These are phyloP conservation scores for Diploscapter pachys DNA, from an alignment of 1,140 invertebrate species.

Conservation along the genomic window DNA sequence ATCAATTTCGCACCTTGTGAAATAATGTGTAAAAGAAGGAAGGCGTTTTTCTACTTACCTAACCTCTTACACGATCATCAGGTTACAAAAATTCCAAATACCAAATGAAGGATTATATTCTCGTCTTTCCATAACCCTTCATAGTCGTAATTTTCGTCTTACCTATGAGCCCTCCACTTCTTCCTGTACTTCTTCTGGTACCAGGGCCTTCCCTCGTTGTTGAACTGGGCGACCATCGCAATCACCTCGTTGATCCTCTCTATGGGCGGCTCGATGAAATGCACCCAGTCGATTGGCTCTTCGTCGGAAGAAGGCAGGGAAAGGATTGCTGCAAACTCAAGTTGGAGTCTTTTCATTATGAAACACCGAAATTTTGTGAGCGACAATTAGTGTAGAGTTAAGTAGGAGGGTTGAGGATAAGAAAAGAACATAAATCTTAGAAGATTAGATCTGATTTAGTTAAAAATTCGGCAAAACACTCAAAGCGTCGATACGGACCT, in stretches of 20 bases:
- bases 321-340: conserved; percentile 43
- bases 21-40: no score
- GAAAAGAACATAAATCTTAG: no score
- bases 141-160: no score
- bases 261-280: conserved; percentile 50
- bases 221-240: conserved; percentile 48
- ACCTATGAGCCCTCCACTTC: background rate
- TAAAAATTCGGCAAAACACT: background rate
- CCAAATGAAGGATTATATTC: no score
- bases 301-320: conserved; percentile 45
- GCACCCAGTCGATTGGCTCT: conserved; percentile 50
- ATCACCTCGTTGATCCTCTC: conserved; percentile 48
- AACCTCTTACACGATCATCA: no score
- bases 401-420: no score
- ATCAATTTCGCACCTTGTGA: no score
- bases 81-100: no score
- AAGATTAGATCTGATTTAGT: no score
- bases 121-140: no score
- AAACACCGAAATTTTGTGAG: background rate
- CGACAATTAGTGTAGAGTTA: no score
- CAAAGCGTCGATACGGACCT: conserved; percentile 29
- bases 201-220: conserved; percentile 53
- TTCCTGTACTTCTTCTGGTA: conserved; percentile 39
- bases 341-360: background rate
- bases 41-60: no score